A percentile compares a stretch with the other conserved stretches of the same genome.
Conservation (phyloP, 2,113 vertebrate genomes). For the Nannospalax galili region DNA sequence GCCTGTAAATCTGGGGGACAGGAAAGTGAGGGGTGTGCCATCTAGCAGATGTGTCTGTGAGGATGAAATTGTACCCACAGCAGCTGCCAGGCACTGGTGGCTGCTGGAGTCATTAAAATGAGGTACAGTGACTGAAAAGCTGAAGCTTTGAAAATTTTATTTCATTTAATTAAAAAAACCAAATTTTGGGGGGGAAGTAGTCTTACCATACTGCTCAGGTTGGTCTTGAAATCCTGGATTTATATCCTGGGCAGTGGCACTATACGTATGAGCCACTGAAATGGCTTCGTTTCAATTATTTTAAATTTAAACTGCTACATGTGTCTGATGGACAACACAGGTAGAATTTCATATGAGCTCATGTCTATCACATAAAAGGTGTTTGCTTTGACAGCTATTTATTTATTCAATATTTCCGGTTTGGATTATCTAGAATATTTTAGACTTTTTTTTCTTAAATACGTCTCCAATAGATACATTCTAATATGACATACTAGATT, state of each 20-base stretch:
- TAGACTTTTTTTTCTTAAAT: background rate
- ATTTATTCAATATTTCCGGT: background rate
- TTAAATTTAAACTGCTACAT: background rate
- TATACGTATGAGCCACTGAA: background rate
- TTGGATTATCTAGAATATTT: background rate
- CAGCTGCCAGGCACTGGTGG: background rate
- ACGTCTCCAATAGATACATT: background rate
- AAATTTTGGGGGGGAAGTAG: background rate
- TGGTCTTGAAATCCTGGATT: background rate
- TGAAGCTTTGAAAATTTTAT: background rate
- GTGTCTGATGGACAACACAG: background rate
- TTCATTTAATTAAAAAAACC: background rate
- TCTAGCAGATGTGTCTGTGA: background rate
- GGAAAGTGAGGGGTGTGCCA: accelerated
- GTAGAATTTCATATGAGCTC: background rate
- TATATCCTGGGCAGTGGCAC: background rate
- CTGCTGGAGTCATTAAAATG: background rate
- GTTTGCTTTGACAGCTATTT: background rate
- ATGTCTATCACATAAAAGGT: background rate
- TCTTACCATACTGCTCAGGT: background rate
- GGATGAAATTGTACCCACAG: accelerated
- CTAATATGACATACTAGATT: background rate
- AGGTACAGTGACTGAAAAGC: background rate
- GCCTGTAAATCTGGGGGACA: background rate
- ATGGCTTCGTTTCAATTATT: background rate